Evolutionary conservation across 2,888 invertebrate species (phyloP), one percentile per base, ranked within the genome.

Genomic region (Dryobotodes eremita): DNA sequence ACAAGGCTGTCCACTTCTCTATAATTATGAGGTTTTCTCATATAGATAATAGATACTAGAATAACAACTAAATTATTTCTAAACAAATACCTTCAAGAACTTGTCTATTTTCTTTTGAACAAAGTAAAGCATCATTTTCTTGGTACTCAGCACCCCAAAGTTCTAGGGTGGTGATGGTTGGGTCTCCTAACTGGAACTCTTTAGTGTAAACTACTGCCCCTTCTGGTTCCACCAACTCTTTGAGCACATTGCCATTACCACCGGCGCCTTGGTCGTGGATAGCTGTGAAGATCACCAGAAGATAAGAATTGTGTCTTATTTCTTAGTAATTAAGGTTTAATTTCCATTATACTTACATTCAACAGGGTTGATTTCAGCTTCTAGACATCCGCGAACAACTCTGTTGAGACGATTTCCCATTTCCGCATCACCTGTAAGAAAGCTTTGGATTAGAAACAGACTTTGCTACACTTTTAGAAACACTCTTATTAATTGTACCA

Each of bases 201-300:
- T 98, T 98, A 0, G 98, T 98, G 91, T 98, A 98, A 81, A 99
- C 99, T 0, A 99, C 97, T 0, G 99, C 99, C 1, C 99, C 99
- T 8, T 98, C 98, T 0, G 99, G 99, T 90, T 99, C 99, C 0
- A 99, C 99, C 8, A 99, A 96, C 94, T 99, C 99, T 92, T 99
- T 99, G 53, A 99, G 94, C 0, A 99, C 99, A 94, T 99, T 99
- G 3, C 99, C 99, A 92, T 99, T 99, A 50, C 99, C 99, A n/a
- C 99, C 99, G 15, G 99, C 99, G 36, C 99, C 99, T 97, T 99
- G 99, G 96, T 99, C 99, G 93, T 99, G 99, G 89, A 99, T 99
- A 0, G 97, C 99, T 98, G 72, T 23, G 75, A 84, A 68, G 20
- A 59, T 61, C 6, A 71, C 0, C 48, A 71, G 2, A 55, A 48